Evolutionary conservation across 2,797 vertebrate species (phyloP), one percentile per base, ranked within the genome.

Genomic region (Sebastes vulpes): DNA sequence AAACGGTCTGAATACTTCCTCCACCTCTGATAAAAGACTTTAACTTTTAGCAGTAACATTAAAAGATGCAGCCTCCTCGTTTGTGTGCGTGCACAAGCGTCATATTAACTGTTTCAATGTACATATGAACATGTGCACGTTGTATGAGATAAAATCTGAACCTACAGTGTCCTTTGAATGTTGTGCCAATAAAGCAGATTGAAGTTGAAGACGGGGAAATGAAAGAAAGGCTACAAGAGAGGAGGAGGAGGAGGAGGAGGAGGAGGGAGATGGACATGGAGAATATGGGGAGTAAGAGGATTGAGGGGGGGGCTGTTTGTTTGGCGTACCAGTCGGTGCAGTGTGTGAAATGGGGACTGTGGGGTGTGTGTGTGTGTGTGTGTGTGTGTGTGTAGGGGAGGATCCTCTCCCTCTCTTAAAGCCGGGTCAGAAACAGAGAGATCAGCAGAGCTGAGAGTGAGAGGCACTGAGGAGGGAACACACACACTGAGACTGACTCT

Each of bases 301-400:
- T 3, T 4, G 53, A 53, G 38, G 46, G 11, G 50, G 63, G 58
- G 14, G 46, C 54, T 66, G 46, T 48, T 48, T 48, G 46, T 48
- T 48, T n/a, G 16, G 77, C 82, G 90, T 93, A 91, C 90, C 89
- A 93, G 86, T 85, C 85, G 18, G 89, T 71, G 86, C 90, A 80
- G 59, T 74, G 71, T 68, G 61, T 77, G 72, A 80, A 84, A 83
- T 81, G 81, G 81, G 86, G 85, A 75, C 70, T 42, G 38, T 42
- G 38, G 14, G 38, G 38, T 76, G 75, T 78, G 72, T 56, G 63
- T 65, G 69, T 57, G 25, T 26, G 25, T 26, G 77, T 72, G 78
- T 79, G 25, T 26, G 77, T 72, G 78, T 79, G 77, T 82, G 84
- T 65, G 72, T 2, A 75, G 75, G 89, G 89, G 92, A 86, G 92